These are phyloP conservation scores for Enteromius mattozi DNA, from an alignment of 2,797 vertebrate species.

Conservation along the genomic window DNA sequence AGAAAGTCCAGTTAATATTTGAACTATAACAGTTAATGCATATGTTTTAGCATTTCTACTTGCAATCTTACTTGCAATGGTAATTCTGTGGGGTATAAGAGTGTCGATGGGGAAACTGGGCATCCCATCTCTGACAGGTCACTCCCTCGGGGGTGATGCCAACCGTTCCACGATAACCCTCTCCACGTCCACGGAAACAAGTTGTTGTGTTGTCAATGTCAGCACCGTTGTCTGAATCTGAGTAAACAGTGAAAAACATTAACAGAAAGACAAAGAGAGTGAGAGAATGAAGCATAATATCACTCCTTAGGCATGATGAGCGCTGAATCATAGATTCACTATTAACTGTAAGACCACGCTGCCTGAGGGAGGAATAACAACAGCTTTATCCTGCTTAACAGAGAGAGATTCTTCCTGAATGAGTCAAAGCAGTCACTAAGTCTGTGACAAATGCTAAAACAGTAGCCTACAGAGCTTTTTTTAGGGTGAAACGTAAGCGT, in stretches of 20 bases:
- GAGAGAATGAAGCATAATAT: slow-evolving; percentile 29
- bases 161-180: slow-evolving; percentile 86
- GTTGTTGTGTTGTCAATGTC: slow-evolving; percentile 78
- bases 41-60: neutral
- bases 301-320: slow-evolving; percentile 51
- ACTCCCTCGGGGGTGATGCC: slow-evolving; percentile 85
- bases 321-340: slow-evolving; percentile 51
- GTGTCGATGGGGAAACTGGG: slow-evolving; percentile 93
- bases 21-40: neutral
- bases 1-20: neutral
- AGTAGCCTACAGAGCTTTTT: slow-evolving; percentile 41
- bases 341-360: slow-evolving; percentile 32
- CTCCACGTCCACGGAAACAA: slow-evolving; percentile 86
- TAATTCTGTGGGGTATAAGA: slow-evolving; percentile 90
- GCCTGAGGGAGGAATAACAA: slow-evolving; percentile 34
- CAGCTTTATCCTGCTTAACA: slow-evolving; percentile 32
- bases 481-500: slow-evolving; percentile 8
- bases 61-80: slow-evolving; percentile 98
- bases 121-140: slow-evolving; percentile 93
- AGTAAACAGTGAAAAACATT: slow-evolving; percentile 31
- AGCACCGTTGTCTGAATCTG: slow-evolving; percentile 73
- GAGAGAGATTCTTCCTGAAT: slow-evolving; percentile 49
- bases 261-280: slow-evolving; percentile 27
- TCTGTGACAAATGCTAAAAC: slow-evolving; percentile 48
- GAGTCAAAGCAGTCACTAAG: slow-evolving; percentile 54